Base-by-base conservation (phyloP, 2,888 invertebrate species). In the Tenthredo mesomela region DNA sequence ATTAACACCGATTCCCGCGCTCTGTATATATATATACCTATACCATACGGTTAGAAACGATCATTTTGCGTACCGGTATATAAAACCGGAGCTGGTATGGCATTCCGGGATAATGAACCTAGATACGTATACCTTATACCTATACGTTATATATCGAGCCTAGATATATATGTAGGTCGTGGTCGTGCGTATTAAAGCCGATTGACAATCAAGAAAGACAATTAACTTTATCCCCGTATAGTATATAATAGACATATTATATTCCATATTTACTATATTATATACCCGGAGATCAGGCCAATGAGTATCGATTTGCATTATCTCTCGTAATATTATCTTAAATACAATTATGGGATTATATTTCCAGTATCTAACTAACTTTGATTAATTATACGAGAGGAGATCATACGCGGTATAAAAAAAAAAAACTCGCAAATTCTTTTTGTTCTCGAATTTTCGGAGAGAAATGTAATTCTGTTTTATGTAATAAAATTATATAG, bases 1-100 rank as follows among this genome's bases (percentile, higher is more conserved):
- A 71, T 71, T 71, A 71, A 71, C 71, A 21, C 12, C 40, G 71
- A 71, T 71, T 43, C 71, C 9, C 43, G 40, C 43, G 40, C 10
- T 18, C n/a, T 37, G 9, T 9, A n/a, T 29, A 29, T 1, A 1
- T 29, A 29, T 29, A 0, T 29, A 29, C 1, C 29, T 29, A 29
- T 29, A 0, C 18, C n/a, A n/a, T n/a, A 21, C 7, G 29, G 33
- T 12, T 12, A 67, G 25, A 50, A 50, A 50, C 18, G 9, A 50
- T n/a, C 18, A 50, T 4, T 50, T 50, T 50, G 18, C 50, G 50
- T 50, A 50, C 50, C 18, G 18, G 25, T 1, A 2, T 61, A 61
- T 61, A 25, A 67, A 67, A 15, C 15, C 15, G 5, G 29, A 29
- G 67, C 33, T 21, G 33, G 18, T 43, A 33, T 33, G 67, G 15